Conservation (phyloP, 2,888 invertebrate genomes). For the Parnassius smintheus region DNA sequence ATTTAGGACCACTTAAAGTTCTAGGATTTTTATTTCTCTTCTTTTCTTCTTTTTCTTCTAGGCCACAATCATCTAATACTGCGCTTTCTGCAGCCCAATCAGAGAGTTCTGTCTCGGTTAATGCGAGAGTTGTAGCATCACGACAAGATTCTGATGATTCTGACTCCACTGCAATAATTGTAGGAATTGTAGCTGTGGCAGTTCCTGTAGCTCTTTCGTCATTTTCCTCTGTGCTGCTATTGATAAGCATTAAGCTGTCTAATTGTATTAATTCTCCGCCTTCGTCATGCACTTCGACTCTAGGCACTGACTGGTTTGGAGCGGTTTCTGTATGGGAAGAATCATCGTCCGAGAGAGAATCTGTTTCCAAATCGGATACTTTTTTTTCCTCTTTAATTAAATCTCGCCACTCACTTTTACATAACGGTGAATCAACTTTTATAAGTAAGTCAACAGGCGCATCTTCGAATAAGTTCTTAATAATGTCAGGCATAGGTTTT, state of each 20-base stretch:
- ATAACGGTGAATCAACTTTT: constrained; percentile 55
- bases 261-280: constrained; percentile 84
- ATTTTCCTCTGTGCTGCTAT: constrained; percentile 47
- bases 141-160: constrained; percentile 85
- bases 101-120: constrained; percentile 93
- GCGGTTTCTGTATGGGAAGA: constrained; percentile 65
- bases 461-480: constrained; percentile 67
- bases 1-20: constrained; percentile 60
- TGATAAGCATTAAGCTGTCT: constrained; percentile 81
- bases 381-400: constrained; percentile 63
- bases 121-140: constrained; percentile 85
- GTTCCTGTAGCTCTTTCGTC: constrained; percentile 55
- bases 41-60: constrained; percentile 59
- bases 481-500: constrained; percentile 82
- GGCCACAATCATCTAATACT: constrained; percentile 87
- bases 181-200: constrained; percentile 64
- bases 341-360: constrained; percentile 74
- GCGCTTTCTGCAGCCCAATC: constrained; percentile 93
- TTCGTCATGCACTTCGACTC: constrained; percentile 87
- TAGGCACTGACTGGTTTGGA: constrained; percentile 80
- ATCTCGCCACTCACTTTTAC: constrained; percentile 67
- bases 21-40: constrained; percentile 59
- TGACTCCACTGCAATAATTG: constrained; percentile 63
- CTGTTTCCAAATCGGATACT: constrained; percentile 73
- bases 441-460: constrained; percentile 68